Evolutionary conservation across 2,113 vertebrate genomes (phyloP).

Genomic region (Ctenomys sociabilis): DNA sequence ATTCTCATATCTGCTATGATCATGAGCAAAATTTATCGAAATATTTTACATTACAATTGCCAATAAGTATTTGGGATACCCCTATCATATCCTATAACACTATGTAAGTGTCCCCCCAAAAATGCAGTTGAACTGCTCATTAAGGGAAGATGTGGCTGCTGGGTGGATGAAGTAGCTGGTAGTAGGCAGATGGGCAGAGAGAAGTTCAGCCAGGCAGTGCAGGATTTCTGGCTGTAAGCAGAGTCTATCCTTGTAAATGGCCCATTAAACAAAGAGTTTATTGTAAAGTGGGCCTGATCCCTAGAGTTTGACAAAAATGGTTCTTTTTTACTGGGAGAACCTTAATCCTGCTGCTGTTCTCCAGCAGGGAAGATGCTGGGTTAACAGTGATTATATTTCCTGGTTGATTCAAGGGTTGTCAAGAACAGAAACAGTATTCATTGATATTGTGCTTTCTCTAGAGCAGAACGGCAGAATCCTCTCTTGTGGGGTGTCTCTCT

Average conservation of each 20-base stretch:
- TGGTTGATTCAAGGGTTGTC: background rate
- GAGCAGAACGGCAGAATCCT: background rate
- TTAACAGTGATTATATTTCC: background rate
- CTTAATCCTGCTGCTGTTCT: constrained; percentile 62
- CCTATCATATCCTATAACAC: constrained; percentile 75
- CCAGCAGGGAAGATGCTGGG: background rate
- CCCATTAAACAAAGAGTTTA: constrained; percentile 67
- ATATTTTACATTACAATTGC: constrained; percentile 76
- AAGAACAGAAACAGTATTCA: background rate
- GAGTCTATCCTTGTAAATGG: constrained; percentile 46
- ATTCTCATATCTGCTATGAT: constrained; percentile 61
- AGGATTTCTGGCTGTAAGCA: background rate
- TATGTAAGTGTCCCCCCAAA: background rate
- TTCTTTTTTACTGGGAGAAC: constrained; percentile 21
- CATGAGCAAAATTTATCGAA: constrained; percentile 65
- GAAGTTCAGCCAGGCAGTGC: background rate
- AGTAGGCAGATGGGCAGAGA: accelerated
- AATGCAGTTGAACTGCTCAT: background rate
- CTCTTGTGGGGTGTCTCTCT: accelerated
- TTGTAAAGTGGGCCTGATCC: constrained; percentile 66
- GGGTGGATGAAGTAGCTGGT: accelerated
- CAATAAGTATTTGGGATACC: constrained; percentile 81
- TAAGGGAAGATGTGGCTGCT: background rate
- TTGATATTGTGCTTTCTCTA: background rate
- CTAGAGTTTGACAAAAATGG: constrained; percentile 67